Conservation (phyloP, 2,113 vertebrate genomes). For the Menidia beryllina region DNA sequence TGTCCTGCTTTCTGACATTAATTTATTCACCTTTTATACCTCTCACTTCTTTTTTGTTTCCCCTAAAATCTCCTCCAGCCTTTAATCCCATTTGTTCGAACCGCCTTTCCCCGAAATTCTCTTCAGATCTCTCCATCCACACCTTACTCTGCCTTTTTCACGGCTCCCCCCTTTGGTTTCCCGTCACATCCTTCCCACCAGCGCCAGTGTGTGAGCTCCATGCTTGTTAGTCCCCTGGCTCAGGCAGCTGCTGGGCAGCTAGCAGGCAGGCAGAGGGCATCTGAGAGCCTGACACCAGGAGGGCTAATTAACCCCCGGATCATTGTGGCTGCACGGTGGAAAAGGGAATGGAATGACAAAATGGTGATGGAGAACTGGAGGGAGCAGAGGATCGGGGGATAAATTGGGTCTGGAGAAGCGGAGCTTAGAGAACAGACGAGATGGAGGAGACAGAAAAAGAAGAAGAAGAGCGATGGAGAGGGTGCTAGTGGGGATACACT, state of each 20-base stretch:
- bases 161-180: too few species aligned
- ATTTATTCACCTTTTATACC: neutral
- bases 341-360: constrained; percentile 8
- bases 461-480: neutral
- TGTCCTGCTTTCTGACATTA: neutral
- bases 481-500: constrained; percentile 7
- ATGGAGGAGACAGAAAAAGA: neutral
- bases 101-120: neutral
- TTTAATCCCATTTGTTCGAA: neutral
- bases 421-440: neutral
- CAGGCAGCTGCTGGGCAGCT: constrained; percentile 52
- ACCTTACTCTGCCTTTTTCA: neutral
- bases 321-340: constrained; percentile 19
- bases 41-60: neutral
- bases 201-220: neutral
- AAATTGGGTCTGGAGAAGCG: constrained; percentile 5
- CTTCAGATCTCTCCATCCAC: constrained; percentile 21
- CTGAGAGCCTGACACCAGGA: constrained; percentile 56
- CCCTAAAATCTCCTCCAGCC: neutral
- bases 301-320: constrained; percentile 69
- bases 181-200: neutral
- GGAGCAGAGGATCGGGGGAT: constrained; percentile 1
- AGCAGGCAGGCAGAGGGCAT: constrained; percentile 38
- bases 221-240: constrained; percentile 48
- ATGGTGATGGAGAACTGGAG: neutral